Conservation (phyloP, 2,113 vertebrate genomes). For the Shinisaurus crocodilurus region DNA sequence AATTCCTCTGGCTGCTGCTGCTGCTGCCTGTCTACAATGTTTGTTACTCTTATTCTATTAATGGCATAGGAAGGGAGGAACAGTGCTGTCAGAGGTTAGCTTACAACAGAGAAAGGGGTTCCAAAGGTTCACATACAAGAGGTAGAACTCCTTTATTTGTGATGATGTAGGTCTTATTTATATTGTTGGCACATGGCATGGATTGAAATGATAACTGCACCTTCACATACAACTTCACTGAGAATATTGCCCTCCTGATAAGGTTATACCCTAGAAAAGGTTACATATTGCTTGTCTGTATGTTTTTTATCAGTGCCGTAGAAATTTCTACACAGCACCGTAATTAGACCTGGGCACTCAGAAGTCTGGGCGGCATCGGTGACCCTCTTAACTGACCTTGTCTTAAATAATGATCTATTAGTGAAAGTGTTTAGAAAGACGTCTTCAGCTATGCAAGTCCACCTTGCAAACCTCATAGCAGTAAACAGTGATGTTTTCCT, state of each 20-base stretch:
- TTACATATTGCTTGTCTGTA: neutral
- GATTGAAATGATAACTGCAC: neutral
- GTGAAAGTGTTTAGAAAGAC: slow-evolving; percentile 10
- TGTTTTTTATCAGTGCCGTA: neutral
- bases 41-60: neutral
- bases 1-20: neutral
- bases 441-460: neutral
- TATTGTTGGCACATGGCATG: neutral
- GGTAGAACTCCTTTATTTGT: neutral
- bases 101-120: too few species aligned
- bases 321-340: neutral
- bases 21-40: too few species aligned
- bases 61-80: neutral
- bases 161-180: neutral
- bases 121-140: neutral
- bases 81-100: neutral
- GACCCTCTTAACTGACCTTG: neutral
- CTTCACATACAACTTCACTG: neutral
- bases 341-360: neutral
- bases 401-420: slow-evolving; percentile 8
- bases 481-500: slow-evolving; percentile 5
- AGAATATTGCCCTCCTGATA: neutral
- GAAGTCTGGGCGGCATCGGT: neutral
- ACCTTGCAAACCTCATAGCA: neutral
- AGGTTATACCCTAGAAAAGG: neutral